A percentile compares a stretch with the other conserved stretches of the same genome.
phyloP scores from a whole-genome alignment of 2,888 invertebrate genomes.

The Sepioteuthis lessoniana region DNA sequence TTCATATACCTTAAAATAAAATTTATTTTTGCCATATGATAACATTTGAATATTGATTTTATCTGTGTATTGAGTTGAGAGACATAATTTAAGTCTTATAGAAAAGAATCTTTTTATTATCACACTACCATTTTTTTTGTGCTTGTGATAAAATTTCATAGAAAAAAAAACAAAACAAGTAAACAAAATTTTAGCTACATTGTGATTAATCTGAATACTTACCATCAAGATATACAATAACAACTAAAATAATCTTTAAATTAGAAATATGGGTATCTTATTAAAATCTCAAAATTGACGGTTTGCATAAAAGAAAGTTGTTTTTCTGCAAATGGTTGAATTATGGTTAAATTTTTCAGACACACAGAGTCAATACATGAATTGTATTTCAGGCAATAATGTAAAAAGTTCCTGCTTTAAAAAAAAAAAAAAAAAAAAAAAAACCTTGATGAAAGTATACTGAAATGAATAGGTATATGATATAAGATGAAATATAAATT shows the following conservation, averaged over 20 bases:
- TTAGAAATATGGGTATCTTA: neutral
- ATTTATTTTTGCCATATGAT: neutral
- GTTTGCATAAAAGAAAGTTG: neutral
- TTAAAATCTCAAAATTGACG: neutral
- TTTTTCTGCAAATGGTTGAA: neutral
- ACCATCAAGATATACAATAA: neutral
- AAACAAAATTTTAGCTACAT: neutral
- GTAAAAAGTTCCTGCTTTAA: neutral
- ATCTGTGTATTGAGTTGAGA: neutral
- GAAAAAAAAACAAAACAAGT: neutral
- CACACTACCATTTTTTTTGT: neutral
- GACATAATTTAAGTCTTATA: neutral
- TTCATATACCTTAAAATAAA: too few relatives aligned
- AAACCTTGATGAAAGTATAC: neutral
- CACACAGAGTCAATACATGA: too few relatives aligned
- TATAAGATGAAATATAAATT: too few relatives aligned
- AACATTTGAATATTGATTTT: neutral
- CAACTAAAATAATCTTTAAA: neutral
- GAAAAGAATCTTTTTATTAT: too few relatives aligned
- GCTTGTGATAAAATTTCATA: neutral
- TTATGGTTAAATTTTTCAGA: too few relatives aligned
- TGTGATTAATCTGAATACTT: neutral
- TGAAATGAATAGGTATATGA: too few relatives aligned
- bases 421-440: too few relatives aligned
- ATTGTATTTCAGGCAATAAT: neutral